Evolutionary conservation across 2,113 vertebrate genomes (phyloP).

Genomic region (Corythornis vintsioides): DNA sequence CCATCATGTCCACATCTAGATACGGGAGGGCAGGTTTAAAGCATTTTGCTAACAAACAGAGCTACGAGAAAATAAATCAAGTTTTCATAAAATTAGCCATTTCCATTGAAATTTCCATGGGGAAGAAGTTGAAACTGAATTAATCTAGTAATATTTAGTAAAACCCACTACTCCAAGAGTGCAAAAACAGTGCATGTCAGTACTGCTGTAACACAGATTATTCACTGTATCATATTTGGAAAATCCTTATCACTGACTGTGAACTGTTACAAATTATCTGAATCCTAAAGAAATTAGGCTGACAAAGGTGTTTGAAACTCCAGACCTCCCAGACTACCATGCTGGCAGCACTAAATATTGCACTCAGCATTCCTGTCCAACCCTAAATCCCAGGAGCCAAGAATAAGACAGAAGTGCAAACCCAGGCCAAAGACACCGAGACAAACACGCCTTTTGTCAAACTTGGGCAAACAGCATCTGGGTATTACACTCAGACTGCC

Average conservation of each 20-base stretch:
- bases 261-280: neutral
- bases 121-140: neutral
- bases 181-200: neutral
- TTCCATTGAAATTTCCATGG: neutral
- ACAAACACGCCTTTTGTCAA: constrained; percentile 9
- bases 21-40: constrained; percentile 97
- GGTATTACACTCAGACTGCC: neutral
- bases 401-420: constrained; percentile 16
- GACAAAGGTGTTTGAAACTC: neutral
- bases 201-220: neutral
- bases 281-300: neutral
- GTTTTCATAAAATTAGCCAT: constrained; percentile 33
- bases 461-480: neutral
- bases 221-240: neutral
- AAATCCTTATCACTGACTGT: neutral
- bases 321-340: neutral
- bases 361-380: neutral
- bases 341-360: constrained; percentile 9
- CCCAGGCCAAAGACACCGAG: neutral
- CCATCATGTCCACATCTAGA: constrained; percentile 99
- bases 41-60: constrained; percentile 99
- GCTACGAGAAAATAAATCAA: constrained; percentile 76
- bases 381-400: constrained; percentile 23
- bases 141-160: neutral
- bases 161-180: neutral